Evolutionary conservation across 1,140 invertebrate species (phyloP).

Genomic region (Ceratina calcarata): DNA sequence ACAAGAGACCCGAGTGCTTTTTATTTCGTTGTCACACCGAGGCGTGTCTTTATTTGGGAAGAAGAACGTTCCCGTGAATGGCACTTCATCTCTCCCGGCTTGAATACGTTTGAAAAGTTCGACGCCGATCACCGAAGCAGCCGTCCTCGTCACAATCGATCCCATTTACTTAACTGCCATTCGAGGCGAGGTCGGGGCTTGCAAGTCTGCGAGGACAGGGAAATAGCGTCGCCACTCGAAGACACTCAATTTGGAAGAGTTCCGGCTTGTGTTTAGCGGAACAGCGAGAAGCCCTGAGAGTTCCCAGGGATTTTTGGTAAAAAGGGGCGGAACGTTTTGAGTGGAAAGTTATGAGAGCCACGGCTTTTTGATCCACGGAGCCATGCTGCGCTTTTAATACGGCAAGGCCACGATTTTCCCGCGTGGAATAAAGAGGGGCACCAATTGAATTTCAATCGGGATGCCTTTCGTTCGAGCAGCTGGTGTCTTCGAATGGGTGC

Average conservation of each 20-base stretch:
- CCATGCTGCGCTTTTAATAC: not conserved
- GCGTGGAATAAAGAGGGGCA: not conserved
- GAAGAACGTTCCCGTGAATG: slow-evolving; percentile 10
- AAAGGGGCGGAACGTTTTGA: not conserved
- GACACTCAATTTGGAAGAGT: not conserved
- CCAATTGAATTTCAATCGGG: not conserved
- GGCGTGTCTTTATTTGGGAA: slow-evolving; percentile 16
- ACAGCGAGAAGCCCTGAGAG: too few relatives aligned
- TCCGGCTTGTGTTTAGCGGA: not conserved
- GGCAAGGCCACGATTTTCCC: not conserved
- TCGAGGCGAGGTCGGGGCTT: slow-evolving; percentile 29
- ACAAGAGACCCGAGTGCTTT: not conserved
- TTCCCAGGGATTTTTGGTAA: not conserved
- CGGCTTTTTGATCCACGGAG: not conserved
- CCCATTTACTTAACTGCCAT: slow-evolving; percentile 63
- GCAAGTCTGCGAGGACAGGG: not conserved
- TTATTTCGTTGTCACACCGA: not conserved
- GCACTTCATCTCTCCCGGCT: slow-evolving; percentile 42
- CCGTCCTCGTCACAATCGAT: slow-evolving; percentile 48
- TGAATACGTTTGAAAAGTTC: slow-evolving; percentile 48
- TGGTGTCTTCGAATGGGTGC: not conserved
- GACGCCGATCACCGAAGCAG: slow-evolving; percentile 43
- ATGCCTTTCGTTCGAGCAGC: not conserved
- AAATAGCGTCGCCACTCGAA: not conserved
- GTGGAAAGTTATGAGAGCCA: not conserved